Evolutionary conservation across 2,888 invertebrate species (phyloP).

Genomic region (Stegana nigrithorax): DNA sequence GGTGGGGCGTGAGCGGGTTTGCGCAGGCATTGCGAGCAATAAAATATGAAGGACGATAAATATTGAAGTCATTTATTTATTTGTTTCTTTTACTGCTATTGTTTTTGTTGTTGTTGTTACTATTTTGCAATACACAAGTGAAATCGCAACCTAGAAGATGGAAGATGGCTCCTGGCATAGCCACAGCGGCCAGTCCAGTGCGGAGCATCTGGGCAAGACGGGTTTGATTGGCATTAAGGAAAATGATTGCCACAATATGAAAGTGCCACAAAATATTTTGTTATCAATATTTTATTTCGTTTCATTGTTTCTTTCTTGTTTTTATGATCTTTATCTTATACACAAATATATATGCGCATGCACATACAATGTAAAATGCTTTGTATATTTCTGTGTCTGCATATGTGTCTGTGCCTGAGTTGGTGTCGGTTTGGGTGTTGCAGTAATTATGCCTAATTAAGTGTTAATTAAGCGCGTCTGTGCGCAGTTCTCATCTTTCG

Average conservation of each 20-base stretch:
- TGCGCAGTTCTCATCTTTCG: neutral
- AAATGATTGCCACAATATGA: neutral
- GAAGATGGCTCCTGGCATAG: neutral
- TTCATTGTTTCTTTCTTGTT: neutral
- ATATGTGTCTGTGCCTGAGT: no score
- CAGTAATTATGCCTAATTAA: conserved; percentile 1
- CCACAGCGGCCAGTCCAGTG: no score
- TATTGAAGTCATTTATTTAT: conserved; percentile 8
- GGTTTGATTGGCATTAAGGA: neutral
- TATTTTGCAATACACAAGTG: no score
- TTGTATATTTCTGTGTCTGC: no score
- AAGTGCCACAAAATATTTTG: no score
- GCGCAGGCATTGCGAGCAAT: neutral
- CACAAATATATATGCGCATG: no score
- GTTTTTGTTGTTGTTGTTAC: neutral
- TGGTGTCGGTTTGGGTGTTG: neutral
- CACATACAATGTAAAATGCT: no score
- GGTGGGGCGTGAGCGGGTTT: conserved; percentile 20
- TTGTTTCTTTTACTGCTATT: neutral
- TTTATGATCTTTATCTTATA: no score
- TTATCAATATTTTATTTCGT: no score
- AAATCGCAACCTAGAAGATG: no score
- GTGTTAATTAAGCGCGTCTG: neutral
- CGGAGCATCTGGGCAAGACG: no score
- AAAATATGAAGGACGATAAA: conserved; percentile 18